phyloP scores from a whole-genome alignment of 2,113 vertebrate genomes.

The Sinocyclocheilus anshuiensis region DNA sequence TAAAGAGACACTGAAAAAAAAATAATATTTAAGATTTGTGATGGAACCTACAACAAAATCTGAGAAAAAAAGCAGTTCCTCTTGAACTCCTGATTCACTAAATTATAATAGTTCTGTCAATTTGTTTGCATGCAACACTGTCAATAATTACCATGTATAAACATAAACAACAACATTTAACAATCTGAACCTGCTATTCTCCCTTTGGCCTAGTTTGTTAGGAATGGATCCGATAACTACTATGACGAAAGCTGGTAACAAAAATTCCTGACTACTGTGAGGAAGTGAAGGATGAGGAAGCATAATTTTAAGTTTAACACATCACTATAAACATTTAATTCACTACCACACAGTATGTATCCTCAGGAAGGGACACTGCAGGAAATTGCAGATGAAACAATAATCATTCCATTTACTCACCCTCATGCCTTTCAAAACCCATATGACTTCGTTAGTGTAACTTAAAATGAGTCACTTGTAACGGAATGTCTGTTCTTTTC shows the following conservation, averaged over 20 bases:
- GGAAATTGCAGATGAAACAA: neutral
- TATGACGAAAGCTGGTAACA: neutral
- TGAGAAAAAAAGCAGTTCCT: neutral
- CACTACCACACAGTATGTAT: neutral
- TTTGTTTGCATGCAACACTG: neutral
- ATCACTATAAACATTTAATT: neutral
- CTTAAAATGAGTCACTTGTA: neutral
- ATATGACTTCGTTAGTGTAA: neutral
- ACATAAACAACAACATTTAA: neutral
- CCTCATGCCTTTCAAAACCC: neutral
- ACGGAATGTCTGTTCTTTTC: neutral
- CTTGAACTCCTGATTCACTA: neutral
- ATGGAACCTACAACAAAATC: neutral
- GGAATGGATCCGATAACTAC: neutral
- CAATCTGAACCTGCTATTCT: neutral
- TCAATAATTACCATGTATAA: neutral
- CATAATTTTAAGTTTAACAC: neutral
- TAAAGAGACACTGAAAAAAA: neutral
- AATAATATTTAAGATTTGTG: neutral
- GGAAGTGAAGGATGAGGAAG: neutral
- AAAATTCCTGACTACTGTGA: conserved; percentile 4
- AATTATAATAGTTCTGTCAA: neutral
- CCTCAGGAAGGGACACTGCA: neutral
- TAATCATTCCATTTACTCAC: neutral
- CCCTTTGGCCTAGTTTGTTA: conserved; percentile 22